Evolutionary conservation across 2,113 vertebrate genomes (phyloP).

Genomic region (Scatophagus argus): DNA sequence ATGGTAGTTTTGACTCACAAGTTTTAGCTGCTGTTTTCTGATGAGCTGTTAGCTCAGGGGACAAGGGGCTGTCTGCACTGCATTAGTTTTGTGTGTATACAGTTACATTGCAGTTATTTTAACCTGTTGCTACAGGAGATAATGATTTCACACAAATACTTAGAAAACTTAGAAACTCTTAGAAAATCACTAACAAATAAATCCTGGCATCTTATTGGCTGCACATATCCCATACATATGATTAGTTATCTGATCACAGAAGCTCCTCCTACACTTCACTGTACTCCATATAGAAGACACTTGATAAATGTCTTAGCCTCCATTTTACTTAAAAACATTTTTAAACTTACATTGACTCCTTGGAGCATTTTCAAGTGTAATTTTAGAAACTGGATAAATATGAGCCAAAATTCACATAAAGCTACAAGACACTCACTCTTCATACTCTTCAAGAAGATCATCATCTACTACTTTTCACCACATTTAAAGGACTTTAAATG

Average conservation of each 20-base stretch:
- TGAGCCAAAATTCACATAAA: not conserved
- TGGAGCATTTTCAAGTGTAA: not conserved
- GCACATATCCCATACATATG: not conserved
- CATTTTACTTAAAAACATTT: too few species aligned
- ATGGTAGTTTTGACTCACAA: not conserved
- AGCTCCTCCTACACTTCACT: not conserved
- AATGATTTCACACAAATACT: not conserved
- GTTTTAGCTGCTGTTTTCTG: not conserved
- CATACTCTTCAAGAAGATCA: not conserved
- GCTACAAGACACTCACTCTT: not conserved
- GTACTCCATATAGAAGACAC: too few species aligned
- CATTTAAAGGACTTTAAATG: not conserved
- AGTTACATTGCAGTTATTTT: not conserved
- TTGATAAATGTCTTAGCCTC: not conserved
- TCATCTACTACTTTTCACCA: not conserved
- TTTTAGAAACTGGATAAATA: not conserved
- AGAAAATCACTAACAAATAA: not conserved
- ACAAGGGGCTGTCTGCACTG: too few species aligned
- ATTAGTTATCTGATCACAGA: not conserved
- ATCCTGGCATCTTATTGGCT: not conserved
- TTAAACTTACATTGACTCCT: not conserved
- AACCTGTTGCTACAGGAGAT: not conserved
- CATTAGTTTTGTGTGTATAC: too few species aligned
- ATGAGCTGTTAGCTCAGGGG: not conserved
- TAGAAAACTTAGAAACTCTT: not conserved